Evolutionary conservation across 2,888 invertebrate species (phyloP), one percentile per base, ranked within the genome.

Genomic region (Syrista parreyssii): DNA sequence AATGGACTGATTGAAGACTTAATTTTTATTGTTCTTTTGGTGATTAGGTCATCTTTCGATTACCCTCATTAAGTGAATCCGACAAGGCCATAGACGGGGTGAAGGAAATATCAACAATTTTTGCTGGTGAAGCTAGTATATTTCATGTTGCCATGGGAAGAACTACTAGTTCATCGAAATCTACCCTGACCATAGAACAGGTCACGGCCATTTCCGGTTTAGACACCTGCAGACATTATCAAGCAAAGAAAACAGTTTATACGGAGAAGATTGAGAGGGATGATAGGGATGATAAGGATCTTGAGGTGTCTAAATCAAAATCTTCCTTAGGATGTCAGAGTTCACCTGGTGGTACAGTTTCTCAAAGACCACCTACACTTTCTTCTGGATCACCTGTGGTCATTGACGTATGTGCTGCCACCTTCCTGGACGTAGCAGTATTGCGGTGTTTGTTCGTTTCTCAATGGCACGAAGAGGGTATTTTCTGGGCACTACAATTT

Each of bases 391-490:
- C 31, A 34, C 33, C 32, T 30, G 35, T 83, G 11, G 78, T 83
- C 11, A 86, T 89, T 35, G 94, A 97, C 92, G 93, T 96, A 1
- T 94, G 95, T 23, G 95, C 97, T 32, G 99, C 99, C 0, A 98
- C 98, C 1, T 99, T 98, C 91, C 93, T 99, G 78, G 99, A 99
- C 91, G 97, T 99, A 0, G 98, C 98, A 3, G 98, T 99, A 0
- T 92, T 99, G 77, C 94, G 99, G 76, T 99, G 99, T 90, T 93
- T 99, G 23, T 98, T 99, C 89, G 96, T 98, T 80, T 95, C 97
- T 0, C 98, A 98, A 88, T 99, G 99, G 99, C 96, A 97, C 89
- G 99, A 99, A 90, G 99, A 99, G 90, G 99, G 99, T 0, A 96
- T 99, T 15, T 97, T 97, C 91, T 99, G 99, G 99, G 98, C 98